Conservation (phyloP, 2,888 invertebrate genomes). For the Aethes cnicana region DNA sequence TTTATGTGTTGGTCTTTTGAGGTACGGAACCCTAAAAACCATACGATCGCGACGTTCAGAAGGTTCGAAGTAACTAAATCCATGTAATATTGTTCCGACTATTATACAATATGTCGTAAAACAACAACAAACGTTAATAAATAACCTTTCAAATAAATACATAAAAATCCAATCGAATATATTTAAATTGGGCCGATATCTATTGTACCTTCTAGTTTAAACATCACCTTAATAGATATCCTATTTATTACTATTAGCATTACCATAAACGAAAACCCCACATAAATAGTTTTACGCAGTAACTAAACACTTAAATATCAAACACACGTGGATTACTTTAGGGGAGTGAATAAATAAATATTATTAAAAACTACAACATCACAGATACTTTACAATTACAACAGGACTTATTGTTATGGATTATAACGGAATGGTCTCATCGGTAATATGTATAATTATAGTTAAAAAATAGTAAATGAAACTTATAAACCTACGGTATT, state of each 20-base stretch:
- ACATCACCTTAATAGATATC: neutral
- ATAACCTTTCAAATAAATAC: conserved; percentile 29
- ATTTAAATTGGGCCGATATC: conserved; percentile 49
- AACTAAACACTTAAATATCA: neutral
- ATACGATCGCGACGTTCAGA: too few relatives aligned
- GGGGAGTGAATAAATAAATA: conserved; percentile 17
- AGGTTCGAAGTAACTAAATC: too few relatives aligned
- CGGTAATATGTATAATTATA: conserved; percentile 25
- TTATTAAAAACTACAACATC: conserved; percentile 52
- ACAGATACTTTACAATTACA: conserved; percentile 66
- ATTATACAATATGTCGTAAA: conserved; percentile 1
- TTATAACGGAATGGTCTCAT: conserved; percentile 25
- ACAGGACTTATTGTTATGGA: conserved; percentile 40
- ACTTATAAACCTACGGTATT: too few relatives aligned
- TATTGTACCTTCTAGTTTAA: conserved; percentile 48
- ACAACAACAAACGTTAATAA: conserved; percentile 23
- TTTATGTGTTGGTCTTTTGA: too few relatives aligned
- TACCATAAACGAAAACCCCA: neutral
- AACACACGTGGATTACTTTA: neutral
- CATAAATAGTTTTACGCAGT: too few relatives aligned
- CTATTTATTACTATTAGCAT: too few relatives aligned
- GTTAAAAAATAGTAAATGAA: neutral
- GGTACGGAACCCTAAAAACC: too few relatives aligned
- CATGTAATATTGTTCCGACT: neutral
- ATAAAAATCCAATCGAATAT: conserved; percentile 15